Percentiles rank a stretch among this genome's conserved stretches.
phyloP scores from a whole-genome alignment of 1,140 invertebrate genomes.

The Spodoptera litura region DNA sequence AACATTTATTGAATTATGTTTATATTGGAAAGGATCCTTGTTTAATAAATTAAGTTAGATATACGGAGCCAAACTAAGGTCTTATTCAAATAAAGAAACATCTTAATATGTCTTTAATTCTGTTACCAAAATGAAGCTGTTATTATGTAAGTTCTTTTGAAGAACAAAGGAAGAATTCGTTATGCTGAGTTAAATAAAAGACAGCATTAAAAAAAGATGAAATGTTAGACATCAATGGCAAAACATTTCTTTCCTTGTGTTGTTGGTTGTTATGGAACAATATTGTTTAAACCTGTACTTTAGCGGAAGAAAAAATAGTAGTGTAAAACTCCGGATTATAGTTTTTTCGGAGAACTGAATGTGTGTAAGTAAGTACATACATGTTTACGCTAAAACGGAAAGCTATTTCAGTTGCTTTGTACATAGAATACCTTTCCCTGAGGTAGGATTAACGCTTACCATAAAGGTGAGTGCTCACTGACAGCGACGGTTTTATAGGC shows the following conservation, averaged over 20 bases:
- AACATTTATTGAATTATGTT: conserved; percentile 60
- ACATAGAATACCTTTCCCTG: conserved; percentile 29
- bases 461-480: conserved; percentile 43
- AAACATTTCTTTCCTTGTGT: no score
- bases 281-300: no score
- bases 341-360: background rate
- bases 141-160: no score
- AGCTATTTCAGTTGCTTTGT: background rate
- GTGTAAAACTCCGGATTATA: background rate
- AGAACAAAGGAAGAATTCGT: no score
- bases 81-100: no score
- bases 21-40: conserved; percentile 41
- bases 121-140: no score
- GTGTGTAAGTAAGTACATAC: background rate
- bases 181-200: no score
- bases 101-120: no score
- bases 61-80: background rate
- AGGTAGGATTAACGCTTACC: conserved; percentile 14
- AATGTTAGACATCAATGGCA: no score
- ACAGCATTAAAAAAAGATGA: no score
- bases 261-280: no score
- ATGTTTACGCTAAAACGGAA: conserved; percentile 14
- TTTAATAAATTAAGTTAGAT: background rate
- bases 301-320: background rate
- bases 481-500: conserved; percentile 48